A percentile compares a stretch with the other conserved stretches of the same genome.
Evolutionary conservation across 2,797 vertebrate species (phyloP).

Genomic region (Ceryle rudis): DNA sequence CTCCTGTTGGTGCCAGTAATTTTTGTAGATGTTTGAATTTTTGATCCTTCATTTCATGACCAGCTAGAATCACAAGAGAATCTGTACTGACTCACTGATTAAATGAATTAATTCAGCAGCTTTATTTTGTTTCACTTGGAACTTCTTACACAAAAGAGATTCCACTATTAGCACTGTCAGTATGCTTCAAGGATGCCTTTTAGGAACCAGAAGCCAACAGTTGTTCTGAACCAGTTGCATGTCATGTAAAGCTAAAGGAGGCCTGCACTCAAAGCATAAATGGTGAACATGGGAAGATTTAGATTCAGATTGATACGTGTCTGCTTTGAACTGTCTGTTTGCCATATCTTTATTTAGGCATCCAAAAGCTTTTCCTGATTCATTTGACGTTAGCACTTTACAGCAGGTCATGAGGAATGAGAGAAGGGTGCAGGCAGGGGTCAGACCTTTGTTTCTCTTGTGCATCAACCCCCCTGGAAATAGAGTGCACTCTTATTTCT

Average conservation of each 20-base stretch:
- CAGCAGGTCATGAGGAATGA: not conserved
- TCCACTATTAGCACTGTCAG: not conserved
- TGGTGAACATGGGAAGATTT: not conserved
- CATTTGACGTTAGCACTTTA: not conserved
- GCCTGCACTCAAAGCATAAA: not conserved
- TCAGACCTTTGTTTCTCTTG: not conserved
- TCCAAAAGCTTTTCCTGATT: not conserved
- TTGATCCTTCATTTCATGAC: not conserved
- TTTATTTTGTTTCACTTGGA: not conserved
- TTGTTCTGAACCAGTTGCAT: not conserved
- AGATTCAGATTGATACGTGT: not conserved
- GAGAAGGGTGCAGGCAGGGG: not conserved
- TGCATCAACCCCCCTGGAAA: not conserved
- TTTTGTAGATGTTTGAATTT: not conserved
- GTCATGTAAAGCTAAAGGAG: not conserved
- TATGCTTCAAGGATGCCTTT: not conserved
- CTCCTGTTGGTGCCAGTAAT: not conserved
- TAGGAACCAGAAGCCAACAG: not conserved
- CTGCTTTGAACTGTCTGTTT: not conserved
- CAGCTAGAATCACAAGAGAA: not conserved
- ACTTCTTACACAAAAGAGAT: not conserved
- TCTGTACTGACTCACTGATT: not conserved
- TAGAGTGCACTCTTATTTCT: not conserved
- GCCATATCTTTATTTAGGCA: not conserved
- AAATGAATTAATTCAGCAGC: not conserved